Conservation (phyloP, 2,888 invertebrate genomes). For the Lasioglossum marginatum region DNA sequence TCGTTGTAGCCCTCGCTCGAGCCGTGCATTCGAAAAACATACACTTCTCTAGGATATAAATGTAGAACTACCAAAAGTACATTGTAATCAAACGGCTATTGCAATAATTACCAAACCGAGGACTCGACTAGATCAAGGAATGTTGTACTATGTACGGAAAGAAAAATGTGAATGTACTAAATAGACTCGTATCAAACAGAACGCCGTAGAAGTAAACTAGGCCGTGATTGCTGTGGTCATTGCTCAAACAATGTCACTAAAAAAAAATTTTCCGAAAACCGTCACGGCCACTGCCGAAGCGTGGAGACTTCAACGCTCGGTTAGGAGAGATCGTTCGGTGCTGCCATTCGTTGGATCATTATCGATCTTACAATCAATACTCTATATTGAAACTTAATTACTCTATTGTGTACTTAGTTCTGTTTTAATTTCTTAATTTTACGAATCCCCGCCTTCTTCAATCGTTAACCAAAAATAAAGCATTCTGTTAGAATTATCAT, state of each 20-base stretch:
- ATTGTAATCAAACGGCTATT: not conserved
- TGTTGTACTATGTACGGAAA: not conserved
- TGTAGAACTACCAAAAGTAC: not conserved
- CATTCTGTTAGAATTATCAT: too few species aligned
- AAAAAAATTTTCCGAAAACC: not conserved
- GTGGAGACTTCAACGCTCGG: slow-evolving; percentile 21
- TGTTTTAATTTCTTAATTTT: not conserved
- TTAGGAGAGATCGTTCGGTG: not conserved
- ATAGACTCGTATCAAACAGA: too few species aligned
- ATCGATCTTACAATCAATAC: not conserved
- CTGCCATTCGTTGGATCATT: not conserved
- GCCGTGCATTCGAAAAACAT: not conserved
- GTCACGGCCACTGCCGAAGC: not conserved
- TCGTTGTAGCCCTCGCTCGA: not conserved
- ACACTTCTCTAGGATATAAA: not conserved
- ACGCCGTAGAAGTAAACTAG: not conserved
- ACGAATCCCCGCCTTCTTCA: too few species aligned
- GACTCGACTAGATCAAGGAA: not conserved
- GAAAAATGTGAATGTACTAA: not conserved
- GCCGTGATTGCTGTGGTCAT: not conserved
- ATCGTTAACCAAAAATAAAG: too few species aligned
- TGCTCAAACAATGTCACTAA: not conserved
- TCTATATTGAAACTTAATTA: not conserved
- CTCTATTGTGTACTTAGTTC: not conserved
- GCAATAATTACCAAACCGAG: not conserved